Percentiles rank a stretch among this genome's conserved stretches.
phyloP scores from a whole-genome alignment of 2,113 vertebrate species.

The Vulpes lagopus region DNA sequence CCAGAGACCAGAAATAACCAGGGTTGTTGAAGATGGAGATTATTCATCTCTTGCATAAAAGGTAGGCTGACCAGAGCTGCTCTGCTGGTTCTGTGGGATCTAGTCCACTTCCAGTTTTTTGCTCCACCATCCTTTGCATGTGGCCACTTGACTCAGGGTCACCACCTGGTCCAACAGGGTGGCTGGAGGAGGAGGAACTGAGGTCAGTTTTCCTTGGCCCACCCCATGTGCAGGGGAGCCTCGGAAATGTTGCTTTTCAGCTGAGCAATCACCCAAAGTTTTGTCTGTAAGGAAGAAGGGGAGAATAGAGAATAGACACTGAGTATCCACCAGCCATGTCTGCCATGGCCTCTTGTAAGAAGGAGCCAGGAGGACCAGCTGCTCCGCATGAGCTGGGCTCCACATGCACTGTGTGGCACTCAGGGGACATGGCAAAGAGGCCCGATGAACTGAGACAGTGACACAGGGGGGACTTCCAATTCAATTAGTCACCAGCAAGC shows the following conservation, averaged over 20 bases:
- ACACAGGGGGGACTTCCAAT: not conserved
- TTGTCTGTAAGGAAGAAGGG: not conserved
- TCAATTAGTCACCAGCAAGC: fast-evolving
- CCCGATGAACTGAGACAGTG: not conserved
- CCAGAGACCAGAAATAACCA: not conserved
- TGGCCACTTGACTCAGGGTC: not conserved
- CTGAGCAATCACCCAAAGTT: not conserved
- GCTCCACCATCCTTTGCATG: not conserved
- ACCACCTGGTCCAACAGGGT: not conserved
- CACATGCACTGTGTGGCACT: not conserved
- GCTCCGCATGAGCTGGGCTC: not conserved
- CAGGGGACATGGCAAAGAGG: not conserved
- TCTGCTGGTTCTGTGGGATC: not conserved
- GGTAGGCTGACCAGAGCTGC: not conserved
- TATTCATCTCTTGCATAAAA: not conserved
- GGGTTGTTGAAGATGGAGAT: not conserved
- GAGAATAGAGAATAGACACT: not conserved
- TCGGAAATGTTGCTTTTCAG: not conserved
- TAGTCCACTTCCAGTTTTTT: not conserved
- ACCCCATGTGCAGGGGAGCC: not conserved
- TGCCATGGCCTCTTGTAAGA: not conserved
- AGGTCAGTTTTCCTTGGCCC: not conserved
- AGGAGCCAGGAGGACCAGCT: not conserved
- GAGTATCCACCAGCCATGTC: not conserved
- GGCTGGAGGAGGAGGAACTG: not conserved